Base-by-base conservation (phyloP, 2,113 vertebrate species). In the Chloebia gouldiae region DNA sequence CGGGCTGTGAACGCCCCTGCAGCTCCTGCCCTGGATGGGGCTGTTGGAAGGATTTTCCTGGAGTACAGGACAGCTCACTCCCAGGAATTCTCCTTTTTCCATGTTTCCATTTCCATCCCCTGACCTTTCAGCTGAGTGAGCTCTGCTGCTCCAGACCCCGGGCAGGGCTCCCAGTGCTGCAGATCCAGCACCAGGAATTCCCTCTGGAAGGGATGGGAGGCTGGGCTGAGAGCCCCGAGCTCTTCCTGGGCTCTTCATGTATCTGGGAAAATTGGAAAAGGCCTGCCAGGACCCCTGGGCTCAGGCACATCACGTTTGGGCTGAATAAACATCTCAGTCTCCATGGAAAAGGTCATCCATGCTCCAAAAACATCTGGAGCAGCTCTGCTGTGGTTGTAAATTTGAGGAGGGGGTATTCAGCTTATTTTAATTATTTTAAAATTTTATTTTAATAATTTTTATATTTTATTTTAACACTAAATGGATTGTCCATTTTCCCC, bases 51-150 rank as follows among this genome's bases (percentile, higher is more conserved):
- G 86, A 33, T 92, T 92, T 70, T 39, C 54, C 37, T 10, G 0
- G 0, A 9, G 37, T 35, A 49, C 90, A 90, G 50, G 60, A 25
- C 79, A 51, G 44, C 76, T 69, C 51, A 8, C 28, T 78, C 64
- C 69, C 0, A 4, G 91, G 86, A 92, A 88, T 90, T 80, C 65
- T 77, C 80, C 60, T 45, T 35, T 84, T 51, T 10, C 47, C 44
- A 31, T 35, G 60, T 83, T 93, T 88, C 92, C 91, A 75, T 93
- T 88, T 63, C 88, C 56, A 51, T 64, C 39, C 53, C 56, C 54
- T 88, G 88, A 73, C 77, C 91, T 91, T 90, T 66, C 24, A 20
- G 15, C 27, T 1, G 47, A 63, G 64, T 5, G 42, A 77, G 60
- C 65, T 85, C 70, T n/a, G 81, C 70, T 45, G 50, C 81, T 63